phyloP scores from a whole-genome alignment of 2,888 invertebrate species.

The Trissoscelio sp. region DNA sequence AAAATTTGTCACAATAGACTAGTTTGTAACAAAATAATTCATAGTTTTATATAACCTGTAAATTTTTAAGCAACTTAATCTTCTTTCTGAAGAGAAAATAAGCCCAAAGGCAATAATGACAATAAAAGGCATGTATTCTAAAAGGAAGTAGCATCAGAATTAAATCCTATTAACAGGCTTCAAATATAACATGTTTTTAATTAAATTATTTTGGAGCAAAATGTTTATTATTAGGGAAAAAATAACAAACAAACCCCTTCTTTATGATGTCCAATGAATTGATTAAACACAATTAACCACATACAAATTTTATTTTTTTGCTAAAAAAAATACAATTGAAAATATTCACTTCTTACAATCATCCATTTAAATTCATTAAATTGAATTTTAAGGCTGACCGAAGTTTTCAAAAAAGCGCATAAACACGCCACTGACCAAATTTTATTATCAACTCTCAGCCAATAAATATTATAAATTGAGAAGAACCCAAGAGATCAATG shows the following conservation, averaged over 20 bases:
- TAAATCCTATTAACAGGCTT: constrained; percentile 33
- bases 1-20: constrained; percentile 44
- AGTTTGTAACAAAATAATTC: constrained; percentile 29
- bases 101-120: constrained; percentile 1
- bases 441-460: constrained; percentile 80
- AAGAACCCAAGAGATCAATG: too few relatives aligned
- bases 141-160: constrained; percentile 30
- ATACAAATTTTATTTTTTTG: too few relatives aligned
- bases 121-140: constrained; percentile 18
- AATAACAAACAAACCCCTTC: constrained; percentile 63
- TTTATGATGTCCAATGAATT: too few relatives aligned
- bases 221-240: constrained; percentile 78
- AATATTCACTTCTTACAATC: too few relatives aligned
- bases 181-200: constrained; percentile 79
- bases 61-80: constrained; percentile 26
- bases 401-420: constrained; percentile 53
- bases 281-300: too few relatives aligned
- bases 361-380: constrained; percentile 55
- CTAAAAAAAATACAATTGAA: too few relatives aligned
- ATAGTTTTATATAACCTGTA: constrained; percentile 18
- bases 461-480: too few relatives aligned
- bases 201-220: constrained; percentile 80
- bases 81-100: background rate
- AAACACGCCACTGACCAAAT: constrained; percentile 74
- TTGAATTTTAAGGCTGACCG: constrained; percentile 63